phyloP scores from a whole-genome alignment of 2,797 vertebrate species.

The Vultur gryphus region DNA sequence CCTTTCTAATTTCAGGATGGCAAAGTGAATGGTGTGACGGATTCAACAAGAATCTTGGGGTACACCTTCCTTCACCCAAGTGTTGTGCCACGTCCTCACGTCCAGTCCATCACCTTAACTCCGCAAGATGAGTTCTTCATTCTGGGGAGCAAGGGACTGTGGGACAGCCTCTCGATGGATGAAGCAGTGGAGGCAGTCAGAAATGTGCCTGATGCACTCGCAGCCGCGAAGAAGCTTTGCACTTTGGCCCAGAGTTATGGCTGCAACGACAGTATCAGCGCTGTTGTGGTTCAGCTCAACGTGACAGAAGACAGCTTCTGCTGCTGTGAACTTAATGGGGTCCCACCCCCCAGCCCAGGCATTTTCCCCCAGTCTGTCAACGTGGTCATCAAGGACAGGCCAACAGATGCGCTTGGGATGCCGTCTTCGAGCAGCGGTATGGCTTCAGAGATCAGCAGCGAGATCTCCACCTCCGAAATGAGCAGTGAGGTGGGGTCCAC shows the following conservation, averaged over 20 bases:
- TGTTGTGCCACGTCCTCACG: slow-evolving; percentile 89
- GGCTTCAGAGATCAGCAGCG: slow-evolving; percentile 92
- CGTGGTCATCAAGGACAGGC: slow-evolving; percentile 79
- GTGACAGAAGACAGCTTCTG: slow-evolving; percentile 97
- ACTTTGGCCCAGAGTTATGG: slow-evolving; percentile 95
- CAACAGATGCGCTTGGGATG: slow-evolving; percentile 78
- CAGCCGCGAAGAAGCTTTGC: slow-evolving; percentile 95
- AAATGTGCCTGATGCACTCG: slow-evolving; percentile 89
- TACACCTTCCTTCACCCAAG: slow-evolving; percentile 98
- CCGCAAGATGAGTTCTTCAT: slow-evolving; percentile 97
- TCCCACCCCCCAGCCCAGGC: slow-evolving; percentile 85
- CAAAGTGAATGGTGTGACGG: slow-evolving; percentile 97
- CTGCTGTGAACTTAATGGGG: slow-evolving; percentile 84
- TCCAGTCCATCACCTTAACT: slow-evolving; percentile 90
- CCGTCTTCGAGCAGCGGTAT: slow-evolving; percentile 91
- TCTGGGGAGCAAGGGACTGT: slow-evolving; percentile 92
- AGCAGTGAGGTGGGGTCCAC: slow-evolving; percentile 99
- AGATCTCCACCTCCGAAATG: slow-evolving; percentile 98
- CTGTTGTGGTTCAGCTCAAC: slow-evolving; percentile 93
- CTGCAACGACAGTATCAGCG: slow-evolving; percentile 92
- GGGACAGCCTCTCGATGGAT: slow-evolving; percentile 85
- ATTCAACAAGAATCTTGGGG: slow-evolving; percentile 94
- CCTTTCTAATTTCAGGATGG: slow-evolving; percentile 83
- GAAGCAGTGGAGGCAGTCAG: slow-evolving; percentile 92
- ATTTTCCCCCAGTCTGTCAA: slow-evolving; percentile 82